These are phyloP conservation scores for Halisarca cf. caerulea DNA, from an alignment of 37 sponge, comb jelly and placozoan species.

Conservation along the genomic window DNA sequence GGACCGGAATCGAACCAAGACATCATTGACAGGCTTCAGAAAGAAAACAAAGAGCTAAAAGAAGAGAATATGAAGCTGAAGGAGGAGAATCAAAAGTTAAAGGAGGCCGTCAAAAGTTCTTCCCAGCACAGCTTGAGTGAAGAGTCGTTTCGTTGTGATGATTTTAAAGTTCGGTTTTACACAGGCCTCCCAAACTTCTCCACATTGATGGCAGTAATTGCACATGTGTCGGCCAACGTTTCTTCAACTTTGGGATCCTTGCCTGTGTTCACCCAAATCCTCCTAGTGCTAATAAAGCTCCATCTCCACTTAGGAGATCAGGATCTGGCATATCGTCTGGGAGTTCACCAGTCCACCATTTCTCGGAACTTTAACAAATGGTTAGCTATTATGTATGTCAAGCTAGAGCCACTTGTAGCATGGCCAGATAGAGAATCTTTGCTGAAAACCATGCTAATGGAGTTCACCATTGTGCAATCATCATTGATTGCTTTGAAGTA, in stretches of 20 bases:
- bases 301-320: conserved; percentile 15
- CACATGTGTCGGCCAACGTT: background rate
- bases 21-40: too few species aligned
- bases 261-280: conserved; percentile 30
- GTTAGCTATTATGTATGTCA: background rate
- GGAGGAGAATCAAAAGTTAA: background rate
- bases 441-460: background rate
- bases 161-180: conserved; percentile 31
- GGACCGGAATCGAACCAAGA: too few species aligned
- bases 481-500: conserved; percentile 57
- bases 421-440: conserved; percentile 21
- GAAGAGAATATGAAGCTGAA: too few species aligned
- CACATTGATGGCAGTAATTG: conserved; percentile 1
- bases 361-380: conserved; percentile 8
- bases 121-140: background rate
- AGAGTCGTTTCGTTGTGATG: conserved; percentile 23
- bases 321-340: conserved; percentile 2
- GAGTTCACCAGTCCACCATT: background rate
- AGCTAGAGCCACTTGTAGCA: background rate
- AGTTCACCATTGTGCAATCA: conserved; percentile 15
- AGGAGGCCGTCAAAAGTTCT: background rate
- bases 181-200: conserved; percentile 35
- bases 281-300: conserved; percentile 33
- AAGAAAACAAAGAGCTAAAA: too few species aligned
- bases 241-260: background rate